phyloP scores from a whole-genome alignment of 2,888 invertebrate species.

The Apamea sordens region DNA sequence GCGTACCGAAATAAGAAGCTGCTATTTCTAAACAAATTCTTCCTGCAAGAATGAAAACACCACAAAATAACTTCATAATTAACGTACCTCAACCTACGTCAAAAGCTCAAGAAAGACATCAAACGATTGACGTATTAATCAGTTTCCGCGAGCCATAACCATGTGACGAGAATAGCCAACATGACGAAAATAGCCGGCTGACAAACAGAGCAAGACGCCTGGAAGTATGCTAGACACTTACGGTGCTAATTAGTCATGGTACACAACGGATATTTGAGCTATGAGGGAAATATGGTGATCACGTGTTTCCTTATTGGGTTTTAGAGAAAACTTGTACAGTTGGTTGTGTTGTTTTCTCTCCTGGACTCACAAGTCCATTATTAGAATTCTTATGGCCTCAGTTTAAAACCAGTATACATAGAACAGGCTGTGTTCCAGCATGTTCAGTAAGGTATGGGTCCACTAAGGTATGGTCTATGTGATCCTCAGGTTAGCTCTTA shows the following conservation, averaged over 20 bases:
- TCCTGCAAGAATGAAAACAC: background rate
- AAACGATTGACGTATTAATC: slow-evolving; percentile 67
- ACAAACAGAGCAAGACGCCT: slow-evolving; percentile 51
- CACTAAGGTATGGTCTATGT: no score
- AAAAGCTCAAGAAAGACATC: slow-evolving; percentile 55
- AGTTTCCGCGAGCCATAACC: slow-evolving; percentile 60
- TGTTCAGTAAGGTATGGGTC: no score
- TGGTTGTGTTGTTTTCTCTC: background rate
- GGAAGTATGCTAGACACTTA: slow-evolving; percentile 33
- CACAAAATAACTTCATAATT: slow-evolving; percentile 30
- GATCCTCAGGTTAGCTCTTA: background rate
- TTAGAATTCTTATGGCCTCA: background rate
- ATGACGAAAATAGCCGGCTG: slow-evolving; percentile 64
- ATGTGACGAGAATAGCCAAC: slow-evolving; percentile 38
- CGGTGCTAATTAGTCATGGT: slow-evolving; percentile 51
- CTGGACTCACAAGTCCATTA: background rate
- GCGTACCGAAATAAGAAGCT: slow-evolving; percentile 3
- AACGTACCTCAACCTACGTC: slow-evolving; percentile 25
- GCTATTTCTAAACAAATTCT: background rate
- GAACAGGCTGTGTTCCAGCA: background rate
- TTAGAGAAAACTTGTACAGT: background rate
- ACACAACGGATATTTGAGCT: slow-evolving; percentile 14
- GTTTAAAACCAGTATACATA: background rate
- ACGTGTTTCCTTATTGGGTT: slow-evolving; percentile 27
- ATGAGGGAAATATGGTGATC: slow-evolving; percentile 5